These are phyloP conservation scores for Xestia c-nigrum DNA, from an alignment of 2,888 invertebrate genomes.

Conservation along the genomic window DNA sequence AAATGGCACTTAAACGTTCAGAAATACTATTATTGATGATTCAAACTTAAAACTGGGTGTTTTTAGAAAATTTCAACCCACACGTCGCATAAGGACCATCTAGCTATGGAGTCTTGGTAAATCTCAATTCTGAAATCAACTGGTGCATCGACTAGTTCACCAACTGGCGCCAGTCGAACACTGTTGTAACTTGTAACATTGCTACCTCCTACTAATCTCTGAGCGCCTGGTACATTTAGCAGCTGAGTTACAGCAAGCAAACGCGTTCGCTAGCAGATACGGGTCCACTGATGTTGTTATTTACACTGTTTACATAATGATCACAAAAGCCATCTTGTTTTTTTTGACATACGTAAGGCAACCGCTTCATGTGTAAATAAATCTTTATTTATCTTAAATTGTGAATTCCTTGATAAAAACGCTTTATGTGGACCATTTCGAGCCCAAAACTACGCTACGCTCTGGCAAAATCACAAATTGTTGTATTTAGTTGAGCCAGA, in stretches of 20 bases:
- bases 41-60: not conserved
- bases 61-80: not conserved
- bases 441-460: conserved; percentile 1
- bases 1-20: not conserved
- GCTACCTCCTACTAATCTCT: conserved; percentile 23
- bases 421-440: not conserved
- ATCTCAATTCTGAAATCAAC: conserved; percentile 14
- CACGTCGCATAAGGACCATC: not conserved
- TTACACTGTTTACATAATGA: conserved; percentile 63
- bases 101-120: conserved; percentile 15
- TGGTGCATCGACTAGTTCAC: conserved; percentile 34
- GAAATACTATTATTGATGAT: not conserved
- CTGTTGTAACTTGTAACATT: conserved; percentile 32
- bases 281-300: conserved; percentile 37
- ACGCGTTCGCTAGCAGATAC: conserved; percentile 32
- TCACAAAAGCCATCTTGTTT: not conserved
- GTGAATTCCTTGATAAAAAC: not conserved
- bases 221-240: conserved; percentile 36
- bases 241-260: conserved; percentile 33
- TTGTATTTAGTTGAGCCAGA: not conserved
- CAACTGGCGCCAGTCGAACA: conserved; percentile 9
- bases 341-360: not conserved
- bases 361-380: not conserved
- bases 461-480: conserved; percentile 16
- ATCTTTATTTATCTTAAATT: not conserved